A percentile compares a stretch with the other conserved stretches of the same genome.
phyloP scores from a whole-genome alignment of 2,888 invertebrate species.

The Ectropis crepuscularia region DNA sequence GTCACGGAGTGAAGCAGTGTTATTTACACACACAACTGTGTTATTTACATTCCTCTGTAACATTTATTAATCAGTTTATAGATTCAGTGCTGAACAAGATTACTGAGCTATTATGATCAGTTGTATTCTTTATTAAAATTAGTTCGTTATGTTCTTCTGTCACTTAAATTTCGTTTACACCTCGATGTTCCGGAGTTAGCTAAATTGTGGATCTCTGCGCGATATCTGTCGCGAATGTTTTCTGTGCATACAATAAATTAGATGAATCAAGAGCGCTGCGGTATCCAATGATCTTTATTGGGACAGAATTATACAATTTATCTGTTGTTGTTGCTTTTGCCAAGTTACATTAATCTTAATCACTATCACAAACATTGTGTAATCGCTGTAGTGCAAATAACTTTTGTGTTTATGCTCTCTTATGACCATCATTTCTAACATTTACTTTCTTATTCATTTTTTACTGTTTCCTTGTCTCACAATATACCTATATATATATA shows the following conservation, averaged over 20 bases:
- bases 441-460: conserved; percentile 1
- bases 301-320: conserved; percentile 24
- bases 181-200: no score
- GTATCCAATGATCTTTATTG: conserved; percentile 27
- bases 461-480: neutral
- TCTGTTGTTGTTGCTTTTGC: conserved; percentile 23
- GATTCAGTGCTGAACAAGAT: neutral
- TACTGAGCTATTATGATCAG: neutral
- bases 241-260: conserved; percentile 19
- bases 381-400: conserved; percentile 9
- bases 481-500: no score
- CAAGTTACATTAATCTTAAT: conserved; percentile 22
- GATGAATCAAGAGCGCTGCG: conserved; percentile 19
- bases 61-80: neutral
- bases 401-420: conserved; percentile 7
- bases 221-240: conserved; percentile 11
- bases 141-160: conserved; percentile 1
- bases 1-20: conserved; percentile 18
- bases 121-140: neutral
- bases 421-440: neutral
- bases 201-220: conserved; percentile 2
- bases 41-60: neutral
- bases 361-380: conserved; percentile 13
- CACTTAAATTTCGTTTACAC: neutral
- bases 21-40: conserved; percentile 13